Base-by-base conservation (phyloP, 2,888 invertebrate genomes). In the Beris chalybata region DNA sequence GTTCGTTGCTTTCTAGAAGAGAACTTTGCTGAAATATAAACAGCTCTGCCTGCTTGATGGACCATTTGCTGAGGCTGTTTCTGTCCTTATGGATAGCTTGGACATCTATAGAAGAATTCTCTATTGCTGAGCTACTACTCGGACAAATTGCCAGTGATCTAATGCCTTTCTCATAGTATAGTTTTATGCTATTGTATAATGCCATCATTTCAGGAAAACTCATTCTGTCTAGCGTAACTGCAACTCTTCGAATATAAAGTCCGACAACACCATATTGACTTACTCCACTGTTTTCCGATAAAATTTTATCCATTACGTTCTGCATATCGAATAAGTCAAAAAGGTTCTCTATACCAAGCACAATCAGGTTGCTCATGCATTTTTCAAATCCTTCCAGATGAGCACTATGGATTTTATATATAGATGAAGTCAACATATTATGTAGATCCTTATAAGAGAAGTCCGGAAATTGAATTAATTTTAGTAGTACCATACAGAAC, bases 21-120 rank as follows among this genome's bases (percentile, higher is more conserved):
- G 89, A 88, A 9, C 92, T 92, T 81, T 95, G 95, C 74, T 93
- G 91, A 1, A 93, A 90, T 65, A 95, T 90, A 75, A 95, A 92
- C 57, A 93, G 82, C 78, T 95, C 95, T 0, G 95, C 94, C 81
- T 95, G 95, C 73, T 91, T 89, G 69, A 90, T 87, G 1, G 93
- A 93, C 92, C 92, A 93, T 67, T 88, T 87, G 71, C 87, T 86
- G 72, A 87, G 84, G 71, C 85, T 70, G 69, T 76, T 76, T 1
- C 75, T 74, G 52, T 75, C 72, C 15, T 72, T 72, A 48, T 74
- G 73, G 5, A 72, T 72, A 0, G 71, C 72, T 9, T 74, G 73
- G 53, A 73, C 70, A 7, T 73, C 43, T 0, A 72, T 69, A 0
- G 73, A 73, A 59, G 74, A 72, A 29, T 70, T 70, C 12, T 67